phyloP scores from a whole-genome alignment of 2,797 vertebrate genomes.

The Gouania willdenowi region DNA sequence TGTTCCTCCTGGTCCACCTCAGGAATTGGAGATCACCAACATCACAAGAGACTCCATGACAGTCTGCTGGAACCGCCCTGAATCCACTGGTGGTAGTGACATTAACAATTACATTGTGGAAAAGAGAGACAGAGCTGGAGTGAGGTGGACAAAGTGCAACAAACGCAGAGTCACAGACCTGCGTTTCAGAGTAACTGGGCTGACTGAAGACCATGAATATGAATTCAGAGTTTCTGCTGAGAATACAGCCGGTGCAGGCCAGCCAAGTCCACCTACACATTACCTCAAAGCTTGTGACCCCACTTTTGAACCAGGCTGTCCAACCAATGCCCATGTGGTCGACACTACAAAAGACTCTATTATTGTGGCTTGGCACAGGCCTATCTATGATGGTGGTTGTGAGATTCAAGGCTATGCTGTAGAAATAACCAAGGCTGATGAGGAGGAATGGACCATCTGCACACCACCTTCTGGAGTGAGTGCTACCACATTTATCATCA shows the following conservation, averaged over 20 bases:
- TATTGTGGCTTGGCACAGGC: conserved; percentile 87
- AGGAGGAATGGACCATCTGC: conserved; percentile 93
- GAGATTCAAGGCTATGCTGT: conserved; percentile 92
- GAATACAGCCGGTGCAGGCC: conserved; percentile 93
- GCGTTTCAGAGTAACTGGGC: conserved; percentile 90
- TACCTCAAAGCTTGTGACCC: conserved; percentile 96
- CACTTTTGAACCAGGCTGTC: conserved; percentile 91
- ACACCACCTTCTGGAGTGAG: conserved; percentile 87
- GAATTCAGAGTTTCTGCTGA: conserved; percentile 97
- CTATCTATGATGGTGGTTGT: conserved; percentile 96
- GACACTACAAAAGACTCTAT: conserved; percentile 88
- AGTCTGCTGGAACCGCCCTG: conserved; percentile 92
- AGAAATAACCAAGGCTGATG: conserved; percentile 94
- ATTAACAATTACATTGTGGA: conserved; percentile 92
- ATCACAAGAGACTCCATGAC: conserved; percentile 97
- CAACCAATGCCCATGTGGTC: conserved; percentile 84
- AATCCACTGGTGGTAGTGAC: conserved; percentile 90
- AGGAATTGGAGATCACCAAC: conserved; percentile 89
- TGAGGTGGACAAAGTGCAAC: conserved; percentile 98
- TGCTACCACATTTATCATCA: conserved; percentile 86
- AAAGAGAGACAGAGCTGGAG: conserved; percentile 93
- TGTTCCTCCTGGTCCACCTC: conserved; percentile 87
- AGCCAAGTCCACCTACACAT: conserved; percentile 83
- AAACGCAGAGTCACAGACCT: conserved; percentile 95
- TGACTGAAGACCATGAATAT: conserved; percentile 96